These are phyloP conservation scores for Apodemus agrarius DNA, from an alignment of 2,797 vertebrate genomes.

Conservation along the genomic window DNA sequence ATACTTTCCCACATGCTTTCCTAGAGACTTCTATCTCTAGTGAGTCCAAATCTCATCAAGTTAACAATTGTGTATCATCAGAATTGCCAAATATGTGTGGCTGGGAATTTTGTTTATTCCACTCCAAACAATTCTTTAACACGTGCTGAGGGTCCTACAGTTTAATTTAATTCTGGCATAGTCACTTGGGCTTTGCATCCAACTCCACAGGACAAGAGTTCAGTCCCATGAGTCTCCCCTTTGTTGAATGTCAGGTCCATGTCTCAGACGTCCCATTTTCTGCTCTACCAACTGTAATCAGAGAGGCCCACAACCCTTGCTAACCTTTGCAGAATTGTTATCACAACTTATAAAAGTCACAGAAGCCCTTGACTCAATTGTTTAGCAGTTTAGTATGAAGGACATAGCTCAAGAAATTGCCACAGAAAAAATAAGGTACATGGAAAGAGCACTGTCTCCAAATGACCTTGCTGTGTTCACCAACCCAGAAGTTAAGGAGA, in stretches of 20 bases:
- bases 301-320: neutral
- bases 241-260: neutral
- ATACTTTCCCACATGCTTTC: neutral
- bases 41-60: neutral
- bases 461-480: neutral
- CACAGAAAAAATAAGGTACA: neutral
- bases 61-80: neutral
- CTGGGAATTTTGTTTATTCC: neutral
- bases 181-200: neutral
- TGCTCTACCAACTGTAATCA: neutral
- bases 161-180: neutral
- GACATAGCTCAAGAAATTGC: neutral
- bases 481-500: neutral
- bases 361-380: neutral
- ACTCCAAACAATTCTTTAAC: neutral
- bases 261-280: neutral
- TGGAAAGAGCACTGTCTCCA: neutral
- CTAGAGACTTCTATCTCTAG: too few species aligned
- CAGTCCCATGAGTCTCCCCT: too few species aligned
- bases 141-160: neutral
- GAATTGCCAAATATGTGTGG: neutral
- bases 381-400: neutral
- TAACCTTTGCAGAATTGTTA: neutral
- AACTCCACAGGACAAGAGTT: neutral
- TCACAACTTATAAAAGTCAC: neutral